Base-by-base conservation (phyloP, 2,888 invertebrate species). In the Cheilosia vulpina region DNA sequence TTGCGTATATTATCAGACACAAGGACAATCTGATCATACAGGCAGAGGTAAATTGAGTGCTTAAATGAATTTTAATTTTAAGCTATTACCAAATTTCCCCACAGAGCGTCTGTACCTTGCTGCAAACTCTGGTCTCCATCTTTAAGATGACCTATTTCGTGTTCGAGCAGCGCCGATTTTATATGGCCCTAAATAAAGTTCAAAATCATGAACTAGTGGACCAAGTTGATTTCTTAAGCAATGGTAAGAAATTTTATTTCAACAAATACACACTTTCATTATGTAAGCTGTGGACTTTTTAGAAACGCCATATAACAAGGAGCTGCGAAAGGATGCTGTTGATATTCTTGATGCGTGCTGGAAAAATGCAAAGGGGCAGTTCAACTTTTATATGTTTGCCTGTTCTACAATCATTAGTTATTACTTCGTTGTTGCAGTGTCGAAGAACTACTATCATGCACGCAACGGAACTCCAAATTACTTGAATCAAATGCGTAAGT, bases 401-500 rank as follows among this genome's bases (percentile, higher is more conserved):
- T 89, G 89, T 57, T 38, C 38, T 2, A 78, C 66, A n/a, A 78
- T 89, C 9, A 75, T 88, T 0, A 60, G 72, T 13, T 90, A 89
- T 57, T 91, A 91, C 45, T 88, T 88, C 27, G 41, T 89, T 21
- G 63, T n/a, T 9, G 87, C 90, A 0, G 17, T 89, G 13, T 80
- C 83, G n/a, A 72, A 63, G 5, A 90, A 89, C 63, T 47, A 89
- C 0, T 90, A 90, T 81, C 87, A 88, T 13, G 71, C 84, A 2
- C 53, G 87, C 4, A 88, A 72, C 0, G 55, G 45, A 0, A 88
- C 88, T 15, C 83, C 87, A 9, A 79, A 88, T 52, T 89, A 87
- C 60, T 84, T 88, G 0, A 87, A 87, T 68, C 31, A 65, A 2
- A 11, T 90, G 11, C 89, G 91, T 91, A 53, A 89, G 90, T 88